A percentile compares a stretch with the other conserved stretches of the same genome.
Evolutionary conservation across 2,797 vertebrate genomes (phyloP).

Genomic region (Stomatorhinus walkeri): DNA sequence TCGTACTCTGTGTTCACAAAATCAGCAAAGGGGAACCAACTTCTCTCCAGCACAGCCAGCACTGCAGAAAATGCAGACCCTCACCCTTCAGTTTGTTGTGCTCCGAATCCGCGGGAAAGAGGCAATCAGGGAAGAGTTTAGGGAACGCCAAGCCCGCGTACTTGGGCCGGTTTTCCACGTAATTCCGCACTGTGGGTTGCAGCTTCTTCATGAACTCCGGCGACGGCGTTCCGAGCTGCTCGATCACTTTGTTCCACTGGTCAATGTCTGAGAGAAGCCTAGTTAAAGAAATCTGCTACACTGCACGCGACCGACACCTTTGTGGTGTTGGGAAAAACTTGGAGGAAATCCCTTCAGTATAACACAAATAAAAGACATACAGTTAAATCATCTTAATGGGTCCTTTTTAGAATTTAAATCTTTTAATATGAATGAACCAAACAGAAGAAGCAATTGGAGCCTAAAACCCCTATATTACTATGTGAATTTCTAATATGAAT

Average conservation of each 20-base stretch:
- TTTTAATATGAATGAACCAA: background rate
- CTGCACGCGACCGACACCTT: background rate
- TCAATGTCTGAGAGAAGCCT: conserved; percentile 80
- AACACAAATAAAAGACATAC: background rate
- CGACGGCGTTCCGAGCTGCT: conserved; percentile 90
- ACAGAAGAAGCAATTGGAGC: background rate
- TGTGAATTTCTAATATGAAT: background rate
- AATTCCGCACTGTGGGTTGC: conserved; percentile 96
- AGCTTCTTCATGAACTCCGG: conserved; percentile 99
- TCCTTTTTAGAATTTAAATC: background rate
- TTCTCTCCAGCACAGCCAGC: background rate
- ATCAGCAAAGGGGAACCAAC: background rate
- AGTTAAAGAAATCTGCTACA: conserved; percentile 65
- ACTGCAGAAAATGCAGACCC: conserved; percentile 19
- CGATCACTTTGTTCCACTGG: conserved; percentile 99
- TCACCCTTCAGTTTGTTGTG: conserved; percentile 99
- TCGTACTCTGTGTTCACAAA: background rate
- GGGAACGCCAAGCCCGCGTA: conserved; percentile 95
- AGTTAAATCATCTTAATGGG: background rate
- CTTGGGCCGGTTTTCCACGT: conserved; percentile 96
- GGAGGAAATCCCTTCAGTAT: background rate
- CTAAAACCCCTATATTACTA: background rate
- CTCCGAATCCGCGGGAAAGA: conserved; percentile 97
- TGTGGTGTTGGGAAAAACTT: background rate
- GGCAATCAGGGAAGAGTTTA: conserved; percentile 96